A percentile compares a stretch with the other conserved stretches of the same genome.
These are phyloP conservation scores for Sternarchorhynchus goeldii DNA, from an alignment of 2,797 vertebrate species.

Conservation along the genomic window DNA sequence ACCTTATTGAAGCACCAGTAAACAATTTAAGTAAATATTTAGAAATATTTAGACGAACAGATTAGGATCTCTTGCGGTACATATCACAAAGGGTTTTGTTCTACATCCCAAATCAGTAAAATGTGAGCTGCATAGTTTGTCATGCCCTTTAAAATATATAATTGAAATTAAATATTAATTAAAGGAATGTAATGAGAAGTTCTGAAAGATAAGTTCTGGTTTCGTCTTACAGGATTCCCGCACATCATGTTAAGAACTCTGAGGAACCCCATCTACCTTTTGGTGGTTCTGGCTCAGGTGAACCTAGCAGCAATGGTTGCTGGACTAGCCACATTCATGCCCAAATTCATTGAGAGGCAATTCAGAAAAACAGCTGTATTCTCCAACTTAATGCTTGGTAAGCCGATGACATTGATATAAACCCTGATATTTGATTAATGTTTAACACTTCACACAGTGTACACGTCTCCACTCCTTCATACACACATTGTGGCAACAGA, in stretches of 20 bases:
- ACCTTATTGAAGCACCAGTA: not conserved
- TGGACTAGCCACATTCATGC: conserved; percentile 89
- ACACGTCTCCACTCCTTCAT: too few relatives aligned
- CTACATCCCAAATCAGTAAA: not conserved
- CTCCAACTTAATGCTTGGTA: conserved; percentile 89
- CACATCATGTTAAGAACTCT: conserved; percentile 79
- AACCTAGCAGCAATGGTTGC: conserved; percentile 82
- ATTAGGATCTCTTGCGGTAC: not conserved
- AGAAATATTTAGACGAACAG: not conserved
- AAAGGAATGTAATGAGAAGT: too few relatives aligned
- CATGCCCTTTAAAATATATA: too few relatives aligned
- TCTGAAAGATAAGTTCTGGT: not conserved
- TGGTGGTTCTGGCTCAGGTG: conserved; percentile 89
- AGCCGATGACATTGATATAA: conserved; percentile 24
- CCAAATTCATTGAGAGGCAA: conserved; percentile 91
- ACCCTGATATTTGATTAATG: not conserved
- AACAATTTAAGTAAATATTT: not conserved
- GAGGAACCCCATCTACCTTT: conserved; percentile 81
- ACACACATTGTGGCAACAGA: not conserved
- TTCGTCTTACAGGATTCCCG: conserved; percentile 81
- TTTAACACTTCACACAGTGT: not conserved
- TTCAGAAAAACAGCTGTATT: conserved; percentile 80
- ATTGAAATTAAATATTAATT: too few relatives aligned
- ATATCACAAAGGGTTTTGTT: too few relatives aligned
- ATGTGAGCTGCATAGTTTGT: not conserved